phyloP scores from a whole-genome alignment of 2,888 invertebrate species.

The Macaria liturata region DNA sequence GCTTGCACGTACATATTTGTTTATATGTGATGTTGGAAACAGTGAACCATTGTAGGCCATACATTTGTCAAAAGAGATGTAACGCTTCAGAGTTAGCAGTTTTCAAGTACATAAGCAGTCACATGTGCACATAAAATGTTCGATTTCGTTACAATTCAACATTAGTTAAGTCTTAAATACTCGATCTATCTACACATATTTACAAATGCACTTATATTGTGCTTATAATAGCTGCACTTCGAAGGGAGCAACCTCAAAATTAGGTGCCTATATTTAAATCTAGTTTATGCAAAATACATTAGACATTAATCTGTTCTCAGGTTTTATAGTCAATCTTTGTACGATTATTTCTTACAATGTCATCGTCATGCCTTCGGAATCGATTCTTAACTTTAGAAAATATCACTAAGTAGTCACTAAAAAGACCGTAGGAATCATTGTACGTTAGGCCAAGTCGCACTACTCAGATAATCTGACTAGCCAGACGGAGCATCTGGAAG shows the following conservation, averaged over 20 bases:
- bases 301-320: slow-evolving; percentile 52
- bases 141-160: slow-evolving; percentile 68
- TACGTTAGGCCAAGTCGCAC: slow-evolving; percentile 31
- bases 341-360: slow-evolving; percentile 62
- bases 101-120: neutral
- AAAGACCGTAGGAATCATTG: slow-evolving; percentile 20
- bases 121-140: slow-evolving; percentile 31
- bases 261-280: slow-evolving; percentile 27
- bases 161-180: slow-evolving; percentile 59
- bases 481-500: slow-evolving; percentile 14
- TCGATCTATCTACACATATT: slow-evolving; percentile 63
- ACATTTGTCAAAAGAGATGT: slow-evolving; percentile 14
- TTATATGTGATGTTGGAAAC: neutral
- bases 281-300: slow-evolving; percentile 52
- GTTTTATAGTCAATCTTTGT: slow-evolving; percentile 79
- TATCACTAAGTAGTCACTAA: slow-evolving; percentile 14
- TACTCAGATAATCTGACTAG: slow-evolving; percentile 10
- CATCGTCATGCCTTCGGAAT: slow-evolving; percentile 23
- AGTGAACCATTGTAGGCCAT: slow-evolving; percentile 18
- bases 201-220: slow-evolving; percentile 67
- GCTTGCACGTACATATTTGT: slow-evolving; percentile 25
- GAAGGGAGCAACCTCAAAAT: slow-evolving; percentile 64
- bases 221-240: slow-evolving; percentile 73
- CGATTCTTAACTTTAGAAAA: slow-evolving; percentile 19
- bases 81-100: slow-evolving; percentile 14